phyloP scores from a whole-genome alignment of 2,797 vertebrate genomes.

The Otolemur crassicaudatus region DNA sequence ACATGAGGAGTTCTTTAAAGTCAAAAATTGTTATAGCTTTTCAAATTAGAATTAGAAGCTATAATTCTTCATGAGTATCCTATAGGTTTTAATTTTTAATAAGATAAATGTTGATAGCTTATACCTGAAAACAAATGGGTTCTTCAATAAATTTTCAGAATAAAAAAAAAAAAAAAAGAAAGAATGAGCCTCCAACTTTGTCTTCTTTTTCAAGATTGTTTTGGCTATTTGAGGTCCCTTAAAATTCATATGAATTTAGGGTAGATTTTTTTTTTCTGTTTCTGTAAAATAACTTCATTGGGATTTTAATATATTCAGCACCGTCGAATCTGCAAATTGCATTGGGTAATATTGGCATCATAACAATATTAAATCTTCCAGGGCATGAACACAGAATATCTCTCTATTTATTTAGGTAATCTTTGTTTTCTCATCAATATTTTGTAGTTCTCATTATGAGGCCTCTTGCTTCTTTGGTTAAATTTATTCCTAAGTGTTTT shows the following conservation, averaged over 20 bases:
- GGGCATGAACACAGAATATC: neutral
- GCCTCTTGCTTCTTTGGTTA: neutral
- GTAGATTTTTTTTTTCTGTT: neutral
- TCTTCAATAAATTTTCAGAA: neutral
- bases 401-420: neutral
- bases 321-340: neutral
- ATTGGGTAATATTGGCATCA: neutral
- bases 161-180: neutral
- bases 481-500: neutral
- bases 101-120: neutral
- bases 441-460: neutral
- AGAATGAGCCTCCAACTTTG: neutral
- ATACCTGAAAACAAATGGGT: neutral
- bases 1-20: neutral
- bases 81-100: slow-evolving; percentile 6
- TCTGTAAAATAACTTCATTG: neutral
- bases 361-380: neutral
- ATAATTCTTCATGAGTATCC: neutral
- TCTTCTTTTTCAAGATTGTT: slow-evolving; percentile 15
- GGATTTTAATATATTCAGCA: neutral
- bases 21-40: neutral
- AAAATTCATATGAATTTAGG: slow-evolving; percentile 30
- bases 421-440: neutral
- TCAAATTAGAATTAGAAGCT: neutral
- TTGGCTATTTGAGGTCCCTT: neutral